Conservation (phyloP, 2,113 vertebrate genomes). For the Dendrocopos noguchii region DNA sequence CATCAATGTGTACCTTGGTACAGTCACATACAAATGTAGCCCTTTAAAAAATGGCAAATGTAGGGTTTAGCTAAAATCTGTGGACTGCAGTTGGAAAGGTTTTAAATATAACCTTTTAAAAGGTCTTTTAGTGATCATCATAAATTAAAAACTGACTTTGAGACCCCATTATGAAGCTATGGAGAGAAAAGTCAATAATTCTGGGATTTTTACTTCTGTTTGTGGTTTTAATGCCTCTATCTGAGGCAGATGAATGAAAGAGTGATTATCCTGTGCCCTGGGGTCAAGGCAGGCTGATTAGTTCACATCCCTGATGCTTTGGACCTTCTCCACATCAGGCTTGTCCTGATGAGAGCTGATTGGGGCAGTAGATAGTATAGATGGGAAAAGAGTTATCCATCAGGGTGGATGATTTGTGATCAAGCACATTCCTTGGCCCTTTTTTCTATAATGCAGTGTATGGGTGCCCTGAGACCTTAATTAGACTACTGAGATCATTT, state of each 20-base stretch:
- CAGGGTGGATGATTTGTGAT: not conserved
- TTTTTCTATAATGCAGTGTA: not conserved
- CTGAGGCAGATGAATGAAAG: not conserved
- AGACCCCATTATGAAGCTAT: not conserved
- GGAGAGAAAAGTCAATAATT: not conserved
- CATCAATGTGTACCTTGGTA: fast-evolving
- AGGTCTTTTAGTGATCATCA: not conserved
- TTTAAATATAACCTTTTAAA: not conserved
- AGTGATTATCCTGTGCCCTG: not conserved
- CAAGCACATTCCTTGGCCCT: not conserved
- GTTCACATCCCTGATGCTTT: not conserved
- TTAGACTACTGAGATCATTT: not conserved
- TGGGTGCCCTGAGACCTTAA: not conserved
- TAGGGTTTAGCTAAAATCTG: not conserved
- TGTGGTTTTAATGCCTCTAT: not conserved
- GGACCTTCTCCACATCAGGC: not conserved
- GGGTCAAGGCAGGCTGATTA: not conserved
- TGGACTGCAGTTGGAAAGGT: not conserved
- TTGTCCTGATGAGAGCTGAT: not conserved
- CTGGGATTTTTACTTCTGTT: not conserved
- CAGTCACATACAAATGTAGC: not conserved
- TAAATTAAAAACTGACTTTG: not conserved
- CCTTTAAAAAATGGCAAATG: not conserved
- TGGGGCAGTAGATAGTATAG: not conserved
- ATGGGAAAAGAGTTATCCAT: not conserved